Conservation (phyloP, 2,888 invertebrate genomes). For the Nysson spinosus region DNA sequence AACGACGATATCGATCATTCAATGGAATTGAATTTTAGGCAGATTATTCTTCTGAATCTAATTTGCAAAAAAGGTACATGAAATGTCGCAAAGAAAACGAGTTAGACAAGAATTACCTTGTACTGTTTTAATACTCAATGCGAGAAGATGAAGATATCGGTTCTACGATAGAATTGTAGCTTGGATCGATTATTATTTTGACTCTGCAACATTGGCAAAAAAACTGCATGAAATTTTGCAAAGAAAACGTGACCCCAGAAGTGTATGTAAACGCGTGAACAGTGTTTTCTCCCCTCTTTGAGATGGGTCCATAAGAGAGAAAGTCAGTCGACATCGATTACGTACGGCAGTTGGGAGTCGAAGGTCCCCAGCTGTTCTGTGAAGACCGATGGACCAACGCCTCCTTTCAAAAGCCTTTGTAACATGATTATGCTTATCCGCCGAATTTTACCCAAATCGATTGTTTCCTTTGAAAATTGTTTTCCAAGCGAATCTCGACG, state of each 20-base stretch:
- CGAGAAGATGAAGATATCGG: too few relatives aligned
- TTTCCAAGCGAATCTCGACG: too few relatives aligned
- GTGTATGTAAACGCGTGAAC: constrained; percentile 20
- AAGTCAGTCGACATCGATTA: constrained; percentile 63
- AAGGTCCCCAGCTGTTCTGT: constrained; percentile 62
- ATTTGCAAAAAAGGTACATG: too few relatives aligned
- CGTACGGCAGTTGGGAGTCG: constrained; percentile 58
- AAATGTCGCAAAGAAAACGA: too few relatives aligned
- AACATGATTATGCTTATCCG: constrained; percentile 37
- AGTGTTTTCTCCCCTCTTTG: constrained; percentile 28
- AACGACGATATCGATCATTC: too few relatives aligned
- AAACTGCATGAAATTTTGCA: constrained; percentile 3
- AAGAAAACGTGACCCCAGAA: constrained; percentile 13
- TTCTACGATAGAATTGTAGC: too few relatives aligned
- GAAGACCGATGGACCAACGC: constrained; percentile 58
- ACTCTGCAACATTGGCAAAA: too few relatives aligned
- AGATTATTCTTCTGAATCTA: too few relatives aligned
- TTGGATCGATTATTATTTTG: too few relatives aligned
- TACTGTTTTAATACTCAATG: too few relatives aligned
- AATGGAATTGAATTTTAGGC: too few relatives aligned
- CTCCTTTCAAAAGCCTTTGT: constrained; percentile 43
- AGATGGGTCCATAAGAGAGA: constrained; percentile 51
- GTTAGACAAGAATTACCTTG: too few relatives aligned
- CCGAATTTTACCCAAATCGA: constrained; percentile 24
- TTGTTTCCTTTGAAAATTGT: constrained; percentile 25